These are phyloP conservation scores for Odobenus rosmarus DNA, from an alignment of 2,113 vertebrate genomes.

Conservation along the genomic window DNA sequence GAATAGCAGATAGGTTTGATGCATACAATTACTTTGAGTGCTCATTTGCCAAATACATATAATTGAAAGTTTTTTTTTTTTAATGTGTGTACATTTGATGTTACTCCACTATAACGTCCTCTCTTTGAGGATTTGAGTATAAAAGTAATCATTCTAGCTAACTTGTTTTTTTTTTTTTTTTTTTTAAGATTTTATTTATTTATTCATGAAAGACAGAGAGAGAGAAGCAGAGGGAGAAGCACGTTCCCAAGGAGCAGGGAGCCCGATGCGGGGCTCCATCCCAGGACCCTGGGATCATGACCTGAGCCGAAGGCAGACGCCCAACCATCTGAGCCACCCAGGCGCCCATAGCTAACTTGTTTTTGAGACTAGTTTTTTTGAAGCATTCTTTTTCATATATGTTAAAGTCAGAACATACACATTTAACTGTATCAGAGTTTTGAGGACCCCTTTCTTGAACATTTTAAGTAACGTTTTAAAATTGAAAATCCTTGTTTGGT, in stretches of 20 bases:
- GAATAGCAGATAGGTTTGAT: background rate
- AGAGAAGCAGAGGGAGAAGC: too few relatives aligned
- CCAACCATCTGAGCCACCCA: too few relatives aligned
- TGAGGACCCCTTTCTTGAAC: constrained; percentile 44
- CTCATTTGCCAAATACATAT: background rate
- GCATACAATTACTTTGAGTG: background rate
- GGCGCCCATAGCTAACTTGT: background rate
- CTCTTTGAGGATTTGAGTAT: background rate
- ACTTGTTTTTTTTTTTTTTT: background rate
- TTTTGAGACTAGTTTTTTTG: background rate
- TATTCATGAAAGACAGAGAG: too few relatives aligned
- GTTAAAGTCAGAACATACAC: background rate
- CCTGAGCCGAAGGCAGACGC: too few relatives aligned
- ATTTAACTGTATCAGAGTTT: constrained; percentile 48
- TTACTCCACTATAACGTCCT: background rate
- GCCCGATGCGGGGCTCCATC: too few relatives aligned
- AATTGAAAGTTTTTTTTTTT: background rate
- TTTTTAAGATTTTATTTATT: too few relatives aligned
- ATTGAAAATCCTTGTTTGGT: constrained; percentile 18
- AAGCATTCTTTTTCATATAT: constrained; percentile 53
- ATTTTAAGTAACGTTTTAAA: constrained; percentile 30
- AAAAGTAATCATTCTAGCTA: constrained; percentile 46
- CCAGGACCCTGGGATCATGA: too few relatives aligned
- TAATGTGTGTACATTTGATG: background rate
- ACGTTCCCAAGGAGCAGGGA: too few relatives aligned